A percentile compares a stretch with the other conserved stretches of the same genome.
phyloP scores from a whole-genome alignment of 2,888 invertebrate genomes.

The Melikaiella ostensackeni region DNA sequence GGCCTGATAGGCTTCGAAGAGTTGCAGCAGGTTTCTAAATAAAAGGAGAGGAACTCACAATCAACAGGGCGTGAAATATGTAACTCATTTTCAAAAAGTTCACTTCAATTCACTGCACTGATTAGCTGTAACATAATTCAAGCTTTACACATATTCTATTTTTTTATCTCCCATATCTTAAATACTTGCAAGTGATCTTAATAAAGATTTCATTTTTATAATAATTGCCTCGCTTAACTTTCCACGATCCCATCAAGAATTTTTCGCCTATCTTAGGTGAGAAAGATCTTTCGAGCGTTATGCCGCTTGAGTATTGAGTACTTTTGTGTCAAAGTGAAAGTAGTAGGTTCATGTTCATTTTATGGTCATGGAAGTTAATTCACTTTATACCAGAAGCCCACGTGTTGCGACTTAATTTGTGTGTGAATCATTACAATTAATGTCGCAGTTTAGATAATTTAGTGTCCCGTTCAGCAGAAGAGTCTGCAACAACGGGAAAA shows the following conservation, averaged over 20 bases:
- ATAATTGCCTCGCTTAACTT: conserved; percentile 4
- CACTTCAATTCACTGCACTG: conserved; percentile 4
- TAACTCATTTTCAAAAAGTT: conserved; percentile 15
- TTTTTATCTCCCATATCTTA: background rate
- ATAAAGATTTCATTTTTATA: conserved; percentile 13
- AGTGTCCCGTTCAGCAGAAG: background rate
- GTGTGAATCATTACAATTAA: conserved; percentile 33
- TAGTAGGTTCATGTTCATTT: conserved; percentile 25
- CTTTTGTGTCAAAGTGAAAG: conserved; percentile 38
- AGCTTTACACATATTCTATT: background rate
- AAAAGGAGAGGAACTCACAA: conserved; percentile 1
- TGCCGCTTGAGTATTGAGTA: conserved; percentile 14
- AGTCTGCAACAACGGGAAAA: too few relatives aligned
- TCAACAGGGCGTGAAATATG: conserved; percentile 20
- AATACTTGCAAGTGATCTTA: conserved; percentile 1
- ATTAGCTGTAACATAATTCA: conserved; percentile 13
- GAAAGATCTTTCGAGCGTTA: conserved; percentile 18
- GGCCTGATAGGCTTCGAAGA: conserved; percentile 18
- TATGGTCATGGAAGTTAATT: conserved; percentile 24
- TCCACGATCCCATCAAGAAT: background rate
- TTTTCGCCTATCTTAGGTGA: background rate
- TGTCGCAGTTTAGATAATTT: conserved; percentile 15
- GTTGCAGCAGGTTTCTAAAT: conserved; percentile 24
- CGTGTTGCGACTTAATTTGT: conserved; percentile 17
- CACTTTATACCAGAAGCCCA: conserved; percentile 18